A percentile compares a stretch with the other conserved stretches of the same genome.
Conservation (phyloP, 2,888 invertebrate species). For the Xylota sylvarum region DNA sequence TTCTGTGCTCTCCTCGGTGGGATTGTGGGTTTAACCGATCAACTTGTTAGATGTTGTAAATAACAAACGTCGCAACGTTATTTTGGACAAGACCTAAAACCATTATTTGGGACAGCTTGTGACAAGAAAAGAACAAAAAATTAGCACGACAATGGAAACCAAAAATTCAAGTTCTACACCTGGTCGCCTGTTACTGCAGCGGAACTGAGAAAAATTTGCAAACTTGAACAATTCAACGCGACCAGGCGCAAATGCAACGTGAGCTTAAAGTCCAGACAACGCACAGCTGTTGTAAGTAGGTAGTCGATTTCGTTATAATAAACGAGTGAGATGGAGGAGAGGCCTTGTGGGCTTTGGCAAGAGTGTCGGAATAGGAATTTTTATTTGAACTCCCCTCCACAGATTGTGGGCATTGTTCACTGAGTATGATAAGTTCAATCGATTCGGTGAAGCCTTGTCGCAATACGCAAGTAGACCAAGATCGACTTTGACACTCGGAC, state of each 20-base stretch:
- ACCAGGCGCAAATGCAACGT: conserved; percentile 20
- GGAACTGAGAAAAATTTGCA: conserved; percentile 29
- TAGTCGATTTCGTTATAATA: neutral
- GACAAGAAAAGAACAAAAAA: conserved; percentile 24
- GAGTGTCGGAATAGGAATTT: conserved; percentile 34
- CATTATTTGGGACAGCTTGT: conserved; percentile 36
- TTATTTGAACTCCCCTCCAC: conserved; percentile 1
- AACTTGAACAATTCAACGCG: conserved; percentile 28
- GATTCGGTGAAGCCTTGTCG: too few relatives aligned
- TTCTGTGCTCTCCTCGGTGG: neutral
- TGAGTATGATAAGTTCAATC: neutral
- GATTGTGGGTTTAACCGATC: too few relatives aligned
- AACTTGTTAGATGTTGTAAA: neutral
- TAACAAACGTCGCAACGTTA: neutral
- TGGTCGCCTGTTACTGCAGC: conserved; percentile 30
- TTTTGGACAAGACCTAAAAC: neutral
- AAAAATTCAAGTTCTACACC: conserved; percentile 63
- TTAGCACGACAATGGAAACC: conserved; percentile 35
- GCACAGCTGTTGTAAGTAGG: neutral
- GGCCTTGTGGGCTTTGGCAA: conserved; percentile 41
- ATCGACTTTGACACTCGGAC: too few relatives aligned
- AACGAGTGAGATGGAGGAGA: neutral
- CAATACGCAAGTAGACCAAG: too few relatives aligned
- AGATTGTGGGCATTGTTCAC: neutral
- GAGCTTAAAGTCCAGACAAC: conserved; percentile 23